phyloP scores from a whole-genome alignment of 2,888 invertebrate genomes.

The Agonopterix alstromeriana region DNA sequence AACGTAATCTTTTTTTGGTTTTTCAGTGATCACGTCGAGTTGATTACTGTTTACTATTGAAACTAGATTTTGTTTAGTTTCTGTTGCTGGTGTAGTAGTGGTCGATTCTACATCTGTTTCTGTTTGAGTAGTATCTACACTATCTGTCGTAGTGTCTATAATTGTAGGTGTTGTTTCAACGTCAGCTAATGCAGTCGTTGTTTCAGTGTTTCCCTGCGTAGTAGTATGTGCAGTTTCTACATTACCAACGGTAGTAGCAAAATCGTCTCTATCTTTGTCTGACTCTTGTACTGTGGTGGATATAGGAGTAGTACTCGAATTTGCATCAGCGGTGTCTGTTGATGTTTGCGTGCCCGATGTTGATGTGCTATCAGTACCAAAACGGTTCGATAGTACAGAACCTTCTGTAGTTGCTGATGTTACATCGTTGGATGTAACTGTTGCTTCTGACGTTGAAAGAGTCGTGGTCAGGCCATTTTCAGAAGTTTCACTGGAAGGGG shows the following conservation, averaged over 20 bases:
- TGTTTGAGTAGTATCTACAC: slow-evolving; percentile 2
- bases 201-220: slow-evolving; percentile 22
- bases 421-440: slow-evolving; percentile 3
- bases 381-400: slow-evolving; percentile 10
- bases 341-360: slow-evolving; percentile 8
- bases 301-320: slow-evolving; percentile 15
- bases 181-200: slow-evolving; percentile 24
- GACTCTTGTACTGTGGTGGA: slow-evolving; percentile 19
- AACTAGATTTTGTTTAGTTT: slow-evolving; percentile 26
- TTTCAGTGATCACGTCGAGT: slow-evolving; percentile 31
- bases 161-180: slow-evolving; percentile 29
- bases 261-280: slow-evolving; percentile 12
- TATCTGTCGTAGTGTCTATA: slow-evolving; percentile 13
- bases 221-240: slow-evolving; percentile 17
- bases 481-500: slow-evolving; percentile 19
- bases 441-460: slow-evolving; percentile 13
- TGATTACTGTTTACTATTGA: slow-evolving; percentile 27
- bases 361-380: slow-evolving; percentile 7
- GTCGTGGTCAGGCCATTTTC: slow-evolving; percentile 19
- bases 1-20: slow-evolving; percentile 81
- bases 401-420: slow-evolving; percentile 8
- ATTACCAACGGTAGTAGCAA: slow-evolving; percentile 11
- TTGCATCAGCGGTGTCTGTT: slow-evolving; percentile 7
- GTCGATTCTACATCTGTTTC: slow-evolving; percentile 12
- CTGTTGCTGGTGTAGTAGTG: slow-evolving; percentile 22